Evolutionary conservation across 2,113 vertebrate species (phyloP).

Genomic region (Thamnophis sirtalis): DNA sequence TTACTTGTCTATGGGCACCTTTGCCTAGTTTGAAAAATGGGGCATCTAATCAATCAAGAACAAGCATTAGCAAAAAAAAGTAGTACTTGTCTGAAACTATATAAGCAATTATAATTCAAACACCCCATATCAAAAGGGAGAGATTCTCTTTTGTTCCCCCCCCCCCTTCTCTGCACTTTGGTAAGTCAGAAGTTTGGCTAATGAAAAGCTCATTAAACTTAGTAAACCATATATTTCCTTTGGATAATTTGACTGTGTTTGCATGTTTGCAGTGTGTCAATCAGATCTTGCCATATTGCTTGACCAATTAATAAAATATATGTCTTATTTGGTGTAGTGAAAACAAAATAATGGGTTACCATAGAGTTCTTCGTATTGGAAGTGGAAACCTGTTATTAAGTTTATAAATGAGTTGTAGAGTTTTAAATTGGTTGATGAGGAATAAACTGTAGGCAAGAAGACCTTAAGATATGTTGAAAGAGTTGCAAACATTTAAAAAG

Average conservation of each 20-base stretch:
- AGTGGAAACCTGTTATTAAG: not conserved
- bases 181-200: constrained; percentile 22
- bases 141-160: not conserved
- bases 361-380: not conserved
- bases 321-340: not conserved
- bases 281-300: not conserved
- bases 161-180: not conserved
- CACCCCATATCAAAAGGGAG: constrained; percentile 7
- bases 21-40: not conserved
- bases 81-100: constrained; percentile 35
- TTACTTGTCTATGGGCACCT: constrained; percentile 13
- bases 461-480: not conserved
- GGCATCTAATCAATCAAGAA: constrained; percentile 14
- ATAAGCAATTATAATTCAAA: constrained; percentile 53
- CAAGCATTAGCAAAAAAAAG: constrained; percentile 41
- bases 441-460: not conserved
- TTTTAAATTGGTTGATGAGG: not conserved
- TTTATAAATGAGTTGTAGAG: not conserved
- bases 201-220: constrained; percentile 32
- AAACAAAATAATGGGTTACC: not conserved
- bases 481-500: not conserved
- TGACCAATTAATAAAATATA: not conserved
- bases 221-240: constrained; percentile 29
- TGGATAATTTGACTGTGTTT: constrained; percentile 2
- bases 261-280: not conserved